Conservation (phyloP, 2,888 invertebrate genomes). For the Netelia virgata region DNA sequence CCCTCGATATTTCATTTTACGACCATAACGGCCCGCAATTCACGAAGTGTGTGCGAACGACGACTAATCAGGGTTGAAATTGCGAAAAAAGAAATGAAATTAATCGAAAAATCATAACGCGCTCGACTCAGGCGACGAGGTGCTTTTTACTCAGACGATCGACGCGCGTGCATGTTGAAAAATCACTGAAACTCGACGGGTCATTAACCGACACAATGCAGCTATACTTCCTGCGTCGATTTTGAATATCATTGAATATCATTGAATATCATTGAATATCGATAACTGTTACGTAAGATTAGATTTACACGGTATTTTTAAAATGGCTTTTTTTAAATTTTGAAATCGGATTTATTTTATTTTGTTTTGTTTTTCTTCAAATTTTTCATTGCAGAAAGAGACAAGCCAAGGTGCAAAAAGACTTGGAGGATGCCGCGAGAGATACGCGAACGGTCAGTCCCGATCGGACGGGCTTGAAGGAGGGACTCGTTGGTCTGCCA, state of each 20-base stretch:
- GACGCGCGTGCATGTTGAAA: not conserved
- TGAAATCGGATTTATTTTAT: not conserved
- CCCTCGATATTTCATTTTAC: not conserved
- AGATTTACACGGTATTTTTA: not conserved
- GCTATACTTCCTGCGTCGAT: constrained; percentile 5
- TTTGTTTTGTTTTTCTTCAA: not conserved
- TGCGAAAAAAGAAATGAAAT: not conserved
- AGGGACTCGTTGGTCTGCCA: constrained; percentile 83
- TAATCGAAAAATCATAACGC: constrained; percentile 18
- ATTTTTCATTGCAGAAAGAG: constrained; percentile 89
- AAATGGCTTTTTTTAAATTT: not conserved
- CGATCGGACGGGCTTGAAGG: constrained; percentile 85
- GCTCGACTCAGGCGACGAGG: not conserved
- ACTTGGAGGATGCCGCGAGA: constrained; percentile 96
- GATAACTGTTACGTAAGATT: constrained; percentile 1
- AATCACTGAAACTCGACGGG: not conserved
- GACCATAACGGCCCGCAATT: not conserved
- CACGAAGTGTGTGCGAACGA: not conserved
- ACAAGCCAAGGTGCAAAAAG: constrained; percentile 94
- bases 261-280: constrained; percentile 1
- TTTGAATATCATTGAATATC: constrained; percentile 1
- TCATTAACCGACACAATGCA: constrained; percentile 15
- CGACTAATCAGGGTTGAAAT: not conserved
- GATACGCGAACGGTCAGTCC: constrained; percentile 87
- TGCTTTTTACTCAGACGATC: not conserved